A percentile compares a stretch with the other conserved stretches of the same genome.
Conservation (phyloP, 2,888 invertebrate species). For the Eutolmus rufibarbis region DNA sequence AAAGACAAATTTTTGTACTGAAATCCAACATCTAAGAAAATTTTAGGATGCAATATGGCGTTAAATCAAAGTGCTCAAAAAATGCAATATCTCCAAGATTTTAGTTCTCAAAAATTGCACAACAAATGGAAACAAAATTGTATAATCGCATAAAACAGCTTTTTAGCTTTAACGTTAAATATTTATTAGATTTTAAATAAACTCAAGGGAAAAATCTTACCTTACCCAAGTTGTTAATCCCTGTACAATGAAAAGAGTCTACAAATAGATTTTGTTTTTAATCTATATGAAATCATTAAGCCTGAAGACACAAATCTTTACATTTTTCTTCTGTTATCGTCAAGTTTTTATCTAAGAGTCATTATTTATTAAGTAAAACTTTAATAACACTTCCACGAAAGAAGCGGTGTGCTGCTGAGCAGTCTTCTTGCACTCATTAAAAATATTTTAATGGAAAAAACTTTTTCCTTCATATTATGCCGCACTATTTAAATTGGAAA, state of each 20-base stretch:
- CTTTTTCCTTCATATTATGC: neutral
- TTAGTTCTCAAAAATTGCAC: too few species aligned
- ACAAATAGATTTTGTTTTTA: neutral
- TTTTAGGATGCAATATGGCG: too few species aligned
- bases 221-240: neutral
- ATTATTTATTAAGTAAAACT: neutral
- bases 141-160: too few species aligned
- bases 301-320: neutral
- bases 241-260: neutral
- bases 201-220: too few species aligned
- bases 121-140: too few species aligned
- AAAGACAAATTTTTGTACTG: too few species aligned
- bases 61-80: too few species aligned
- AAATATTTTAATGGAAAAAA: neutral
- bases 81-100: too few species aligned
- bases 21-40: too few species aligned
- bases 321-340: neutral
- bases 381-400: neutral
- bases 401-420: neutral
- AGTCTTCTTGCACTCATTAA: neutral
- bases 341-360: neutral
- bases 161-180: too few species aligned
- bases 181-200: too few species aligned
- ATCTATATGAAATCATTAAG: neutral
- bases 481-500: neutral